Conservation (phyloP, 2,888 invertebrate genomes). For the Eurytoma californica region DNA sequence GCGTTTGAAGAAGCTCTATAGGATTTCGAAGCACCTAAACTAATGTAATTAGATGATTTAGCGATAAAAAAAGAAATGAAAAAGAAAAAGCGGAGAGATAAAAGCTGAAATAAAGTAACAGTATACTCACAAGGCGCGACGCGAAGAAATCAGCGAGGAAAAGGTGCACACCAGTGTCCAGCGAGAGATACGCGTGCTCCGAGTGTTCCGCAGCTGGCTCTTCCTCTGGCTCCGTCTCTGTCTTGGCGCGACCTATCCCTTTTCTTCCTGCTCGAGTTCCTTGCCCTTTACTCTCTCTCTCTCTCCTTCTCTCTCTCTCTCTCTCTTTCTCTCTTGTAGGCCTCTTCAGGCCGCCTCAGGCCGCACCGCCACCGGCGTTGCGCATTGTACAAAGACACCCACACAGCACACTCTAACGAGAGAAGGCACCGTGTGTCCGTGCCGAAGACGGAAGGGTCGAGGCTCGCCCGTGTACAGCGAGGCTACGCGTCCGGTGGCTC, state of each 20-base stretch:
- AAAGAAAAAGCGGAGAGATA: background rate
- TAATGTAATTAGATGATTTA: no score
- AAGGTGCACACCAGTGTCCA: no score
- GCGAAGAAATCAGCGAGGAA: background rate
- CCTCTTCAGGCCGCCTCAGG: background rate
- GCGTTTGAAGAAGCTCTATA: no score
- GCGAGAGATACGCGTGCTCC: no score
- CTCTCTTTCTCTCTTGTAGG: background rate
- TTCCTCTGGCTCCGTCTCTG: background rate
- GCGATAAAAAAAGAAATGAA: no score
- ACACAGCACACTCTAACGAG: no score
- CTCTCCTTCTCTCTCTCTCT: background rate
- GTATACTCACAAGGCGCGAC: constrained; percentile 7
- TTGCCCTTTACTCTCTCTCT: background rate
- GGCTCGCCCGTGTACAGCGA: no score
- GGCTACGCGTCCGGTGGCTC: constrained; percentile 4
- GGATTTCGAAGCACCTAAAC: no score
- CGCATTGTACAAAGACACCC: no score
- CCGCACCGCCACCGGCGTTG: background rate
- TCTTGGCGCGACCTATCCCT: background rate
- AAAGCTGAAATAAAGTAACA: background rate
- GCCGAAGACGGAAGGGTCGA: no score
- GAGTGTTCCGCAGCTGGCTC: no score
- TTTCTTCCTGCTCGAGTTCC: background rate
- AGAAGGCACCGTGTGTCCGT: background rate